These are phyloP conservation scores for Alauda arvensis DNA, from an alignment of 2,797 vertebrate genomes.

Conservation along the genomic window DNA sequence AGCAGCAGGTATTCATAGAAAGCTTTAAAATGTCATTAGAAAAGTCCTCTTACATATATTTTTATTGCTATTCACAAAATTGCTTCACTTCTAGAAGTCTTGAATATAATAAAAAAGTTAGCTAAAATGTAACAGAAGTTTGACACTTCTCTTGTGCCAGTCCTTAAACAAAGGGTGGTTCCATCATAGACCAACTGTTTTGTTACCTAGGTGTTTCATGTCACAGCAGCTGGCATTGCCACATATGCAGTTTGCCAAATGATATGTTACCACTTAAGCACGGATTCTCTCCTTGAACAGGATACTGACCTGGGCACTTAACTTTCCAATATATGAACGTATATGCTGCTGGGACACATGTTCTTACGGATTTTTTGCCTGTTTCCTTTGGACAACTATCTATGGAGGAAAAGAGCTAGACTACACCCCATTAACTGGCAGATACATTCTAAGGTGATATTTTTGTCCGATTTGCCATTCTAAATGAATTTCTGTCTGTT, in stretches of 20 bases:
- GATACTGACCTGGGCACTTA: neutral
- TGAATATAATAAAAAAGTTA: neutral
- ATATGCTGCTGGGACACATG: fast-evolving
- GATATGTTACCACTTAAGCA: neutral
- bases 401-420: neutral
- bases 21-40: neutral
- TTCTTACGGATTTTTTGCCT: neutral
- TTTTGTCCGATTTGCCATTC: neutral
- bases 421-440: neutral
- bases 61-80: neutral
- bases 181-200: neutral
- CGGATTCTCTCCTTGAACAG: neutral
- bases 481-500: neutral
- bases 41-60: neutral
- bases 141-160: neutral
- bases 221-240: neutral
- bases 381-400: neutral
- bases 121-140: neutral
- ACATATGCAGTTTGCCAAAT: neutral
- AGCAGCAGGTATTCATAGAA: neutral
- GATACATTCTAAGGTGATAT: neutral
- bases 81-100: neutral
- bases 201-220: neutral
- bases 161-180: neutral
- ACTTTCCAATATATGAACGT: neutral